phyloP scores from a whole-genome alignment of 2,113 vertebrate species.

The Xyrauchen texanus region DNA sequence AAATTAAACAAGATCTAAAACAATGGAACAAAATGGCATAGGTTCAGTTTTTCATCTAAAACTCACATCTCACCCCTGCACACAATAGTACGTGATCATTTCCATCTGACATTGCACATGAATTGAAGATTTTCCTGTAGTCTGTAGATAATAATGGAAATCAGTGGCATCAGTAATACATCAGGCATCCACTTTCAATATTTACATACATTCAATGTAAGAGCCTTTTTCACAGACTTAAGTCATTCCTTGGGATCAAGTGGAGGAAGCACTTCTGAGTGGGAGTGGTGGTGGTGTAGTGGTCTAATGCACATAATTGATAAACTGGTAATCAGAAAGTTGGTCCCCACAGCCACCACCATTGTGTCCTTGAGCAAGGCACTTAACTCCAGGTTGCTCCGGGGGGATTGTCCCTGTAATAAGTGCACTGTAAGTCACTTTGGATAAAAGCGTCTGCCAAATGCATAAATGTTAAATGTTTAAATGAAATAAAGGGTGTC shows the following conservation, averaged over 20 bases:
- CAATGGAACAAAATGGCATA: not conserved
- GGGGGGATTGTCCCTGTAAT: too few relatives aligned
- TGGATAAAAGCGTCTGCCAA: too few relatives aligned
- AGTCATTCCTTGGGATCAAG: not conserved
- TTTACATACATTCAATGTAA: not conserved
- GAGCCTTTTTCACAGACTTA: not conserved
- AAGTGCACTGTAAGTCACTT: too few relatives aligned
- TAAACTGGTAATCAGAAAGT: too few relatives aligned
- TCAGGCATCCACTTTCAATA: not conserved
- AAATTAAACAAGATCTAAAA: slow-evolving; percentile 11
- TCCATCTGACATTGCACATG: not conserved
- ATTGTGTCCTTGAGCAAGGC: too few relatives aligned
- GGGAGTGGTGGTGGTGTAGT: too few relatives aligned
- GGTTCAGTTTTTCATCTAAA: not conserved
- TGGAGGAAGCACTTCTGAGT: not conserved
- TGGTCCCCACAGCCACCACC: too few relatives aligned
- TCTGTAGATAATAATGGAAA: not conserved
- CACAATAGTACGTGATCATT: not conserved
- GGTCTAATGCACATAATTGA: too few relatives aligned
- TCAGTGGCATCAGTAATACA: not conserved
- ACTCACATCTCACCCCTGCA: not conserved
- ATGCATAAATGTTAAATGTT: too few relatives aligned
- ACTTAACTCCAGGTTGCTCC: too few relatives aligned
- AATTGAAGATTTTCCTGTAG: not conserved
- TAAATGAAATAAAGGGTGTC: not conserved